Conservation (phyloP, 2,113 vertebrate species). For the Pampusana beccarii region DNA sequence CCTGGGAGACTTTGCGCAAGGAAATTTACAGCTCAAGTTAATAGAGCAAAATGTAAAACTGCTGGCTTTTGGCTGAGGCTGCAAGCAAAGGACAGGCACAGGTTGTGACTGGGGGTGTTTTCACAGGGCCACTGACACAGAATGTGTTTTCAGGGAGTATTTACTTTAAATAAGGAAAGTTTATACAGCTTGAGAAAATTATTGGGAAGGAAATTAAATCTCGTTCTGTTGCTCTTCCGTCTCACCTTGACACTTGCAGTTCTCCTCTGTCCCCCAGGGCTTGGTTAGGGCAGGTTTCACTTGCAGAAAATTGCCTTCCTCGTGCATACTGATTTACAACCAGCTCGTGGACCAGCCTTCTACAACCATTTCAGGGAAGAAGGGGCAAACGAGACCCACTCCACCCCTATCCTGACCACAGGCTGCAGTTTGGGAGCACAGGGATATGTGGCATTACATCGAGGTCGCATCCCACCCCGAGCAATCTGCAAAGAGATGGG, state of each 20-base stretch:
- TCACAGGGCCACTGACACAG: conserved; percentile 44
- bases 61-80: conserved; percentile 43
- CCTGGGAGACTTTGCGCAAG: conserved; percentile 44
- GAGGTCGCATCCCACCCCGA: neutral
- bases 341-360: neutral
- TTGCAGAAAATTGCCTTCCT: conserved; percentile 30
- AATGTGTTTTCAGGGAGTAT: conserved; percentile 67
- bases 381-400: neutral
- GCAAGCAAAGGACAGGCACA: conserved; percentile 27
- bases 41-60: conserved; percentile 61
- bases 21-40: conserved; percentile 45
- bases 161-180: conserved; percentile 74
- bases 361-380: neutral
- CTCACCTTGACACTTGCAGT: conserved; percentile 52
- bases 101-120: conserved; percentile 67
- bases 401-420: neutral
- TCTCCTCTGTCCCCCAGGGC: conserved; percentile 36
- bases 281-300: conserved; percentile 18
- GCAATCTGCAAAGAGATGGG: no score
- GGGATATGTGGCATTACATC: rapidly evolving
- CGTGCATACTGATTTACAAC: neutral
- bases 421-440: neutral
- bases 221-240: conserved; percentile 51
- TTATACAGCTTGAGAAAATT: conserved; percentile 78
- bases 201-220: conserved; percentile 74